Percentiles rank a stretch among this genome's conserved stretches.
Evolutionary conservation across 2,797 vertebrate genomes (phyloP).

Genomic region (Melanotaenia trifasciata): DNA sequence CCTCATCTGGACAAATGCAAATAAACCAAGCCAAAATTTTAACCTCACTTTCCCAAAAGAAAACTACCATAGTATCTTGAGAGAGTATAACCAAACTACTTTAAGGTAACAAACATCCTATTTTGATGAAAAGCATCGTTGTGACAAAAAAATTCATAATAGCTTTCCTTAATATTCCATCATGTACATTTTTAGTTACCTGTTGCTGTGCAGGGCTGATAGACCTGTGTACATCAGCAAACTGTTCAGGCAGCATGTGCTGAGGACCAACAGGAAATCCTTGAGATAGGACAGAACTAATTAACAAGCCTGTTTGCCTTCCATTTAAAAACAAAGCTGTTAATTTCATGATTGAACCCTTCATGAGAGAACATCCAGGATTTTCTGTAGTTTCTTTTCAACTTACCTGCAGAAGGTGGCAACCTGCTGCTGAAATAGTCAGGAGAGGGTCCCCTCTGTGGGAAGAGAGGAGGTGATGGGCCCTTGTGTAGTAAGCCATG

Average conservation of each 20-base stretch:
- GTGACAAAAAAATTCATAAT: no score
- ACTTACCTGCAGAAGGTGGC: constrained; percentile 86
- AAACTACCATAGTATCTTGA: neutral
- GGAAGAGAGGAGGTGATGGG: constrained; percentile 91
- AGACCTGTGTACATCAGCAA: constrained; percentile 88
- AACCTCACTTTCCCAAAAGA: neutral
- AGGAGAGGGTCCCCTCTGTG: constrained; percentile 88
- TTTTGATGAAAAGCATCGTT: no score
- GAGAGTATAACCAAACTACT: no score
- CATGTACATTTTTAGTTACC: constrained; percentile 68
- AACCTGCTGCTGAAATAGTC: constrained; percentile 90
- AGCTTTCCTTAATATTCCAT: neutral
- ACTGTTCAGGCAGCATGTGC: constrained; percentile 88
- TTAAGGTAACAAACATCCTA: no score
- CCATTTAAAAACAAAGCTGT: neutral
- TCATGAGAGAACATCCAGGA: no score
- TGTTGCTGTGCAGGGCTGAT: constrained; percentile 90
- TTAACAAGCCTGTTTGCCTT: neutral
- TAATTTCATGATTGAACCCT: neutral
- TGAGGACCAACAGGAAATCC: constrained; percentile 77
- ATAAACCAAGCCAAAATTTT: neutral
- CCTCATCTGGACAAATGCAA: constrained; percentile 84
- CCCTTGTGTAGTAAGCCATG: constrained; percentile 87
- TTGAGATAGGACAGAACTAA: constrained; percentile 36
- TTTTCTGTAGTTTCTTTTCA: neutral